Evolutionary conservation across 2,797 vertebrate species (phyloP), one percentile per base, ranked within the genome.

Genomic region (Gorsachius magnificus): DNA sequence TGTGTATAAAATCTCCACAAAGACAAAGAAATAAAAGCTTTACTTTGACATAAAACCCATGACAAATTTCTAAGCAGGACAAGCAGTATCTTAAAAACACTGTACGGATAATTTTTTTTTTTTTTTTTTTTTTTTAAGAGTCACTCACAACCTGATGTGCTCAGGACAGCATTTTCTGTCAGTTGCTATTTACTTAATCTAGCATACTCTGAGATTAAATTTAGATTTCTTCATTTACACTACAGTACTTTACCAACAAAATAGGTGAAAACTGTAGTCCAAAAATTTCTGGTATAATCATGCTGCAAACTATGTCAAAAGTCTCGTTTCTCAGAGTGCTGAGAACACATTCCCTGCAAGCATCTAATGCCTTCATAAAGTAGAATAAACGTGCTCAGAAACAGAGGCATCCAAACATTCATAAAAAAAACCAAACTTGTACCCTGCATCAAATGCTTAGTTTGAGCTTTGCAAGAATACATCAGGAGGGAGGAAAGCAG

Each of bases 81-180:
- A 89, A 93, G 22, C 5, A 7, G 2, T 46, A 64, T 14, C 28
- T 93, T 81, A 48, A 43, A 89, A 83, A 76, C 43, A 77, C n/a
- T 22, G 6, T 14, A 77, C 31, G 26, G 53, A 38, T 41, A 41
- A 41, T 41, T 41, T 15, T 41, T 29, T 58, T 72, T 77, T 41
- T 15, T 41, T 29, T 58, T 72, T 77, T 38, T 92, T 29, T 58
- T 72, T 77, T 92, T 81, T 66, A 70, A 83, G 65, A 92, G 18
- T 54, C 54, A 86, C 58, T 93, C 75, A 68, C 6, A 83, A 48
- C 58, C 46, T 75, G 36, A 87, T 72, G 69, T 69, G 65, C 51
- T 90, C 83, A 81, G 43, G 70, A 81, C 45, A 87, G 66, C 51
- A 50, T 91, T 89, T 92, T 84, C 82, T 94, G 41, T 85, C 79